phyloP scores from a whole-genome alignment of 2,888 invertebrate species.

The Drosophila monieri region DNA sequence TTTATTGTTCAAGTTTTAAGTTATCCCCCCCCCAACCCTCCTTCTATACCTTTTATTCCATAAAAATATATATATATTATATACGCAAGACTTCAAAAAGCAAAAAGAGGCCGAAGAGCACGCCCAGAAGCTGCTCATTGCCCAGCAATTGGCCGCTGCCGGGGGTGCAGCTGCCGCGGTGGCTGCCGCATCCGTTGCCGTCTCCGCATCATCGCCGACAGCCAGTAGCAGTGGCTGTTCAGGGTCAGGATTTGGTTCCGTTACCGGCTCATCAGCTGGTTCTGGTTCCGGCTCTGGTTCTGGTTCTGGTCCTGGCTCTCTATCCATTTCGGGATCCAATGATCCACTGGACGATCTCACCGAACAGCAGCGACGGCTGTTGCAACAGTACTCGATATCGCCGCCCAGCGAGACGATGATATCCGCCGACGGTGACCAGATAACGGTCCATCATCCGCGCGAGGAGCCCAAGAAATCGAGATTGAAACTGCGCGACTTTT shows the following conservation, averaged over 20 bases:
- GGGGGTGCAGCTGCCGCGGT: constrained; percentile 44
- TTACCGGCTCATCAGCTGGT: neutral
- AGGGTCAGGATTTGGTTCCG: constrained; percentile 1
- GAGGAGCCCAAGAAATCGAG: constrained; percentile 91
- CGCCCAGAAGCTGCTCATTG: constrained; percentile 81
- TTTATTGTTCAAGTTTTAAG: constrained; percentile 3
- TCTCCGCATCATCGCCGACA: constrained; percentile 31
- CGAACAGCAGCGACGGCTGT: constrained; percentile 80
- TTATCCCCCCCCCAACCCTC: constrained; percentile 2
- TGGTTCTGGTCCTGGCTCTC: neutral
- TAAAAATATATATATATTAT: constrained; percentile 13
- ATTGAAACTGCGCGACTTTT: constrained; percentile 94
- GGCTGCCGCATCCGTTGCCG: constrained; percentile 43
- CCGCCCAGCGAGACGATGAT: constrained; percentile 82
- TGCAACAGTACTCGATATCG: constrained; percentile 80
- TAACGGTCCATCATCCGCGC: constrained; percentile 87
- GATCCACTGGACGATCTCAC: constrained; percentile 76
- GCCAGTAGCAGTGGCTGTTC: constrained; percentile 14
- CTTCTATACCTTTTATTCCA: constrained; percentile 13
- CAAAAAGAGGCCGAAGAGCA: constrained; percentile 83
- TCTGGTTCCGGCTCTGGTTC: neutral
- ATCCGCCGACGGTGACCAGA: constrained; percentile 83
- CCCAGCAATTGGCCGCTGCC: constrained; percentile 76
- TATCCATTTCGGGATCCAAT: constrained; percentile 25
- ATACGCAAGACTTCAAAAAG: constrained; percentile 79